These are phyloP conservation scores for Marronus borbonicus DNA, from an alignment of 2,888 invertebrate genomes.

Conservation along the genomic window DNA sequence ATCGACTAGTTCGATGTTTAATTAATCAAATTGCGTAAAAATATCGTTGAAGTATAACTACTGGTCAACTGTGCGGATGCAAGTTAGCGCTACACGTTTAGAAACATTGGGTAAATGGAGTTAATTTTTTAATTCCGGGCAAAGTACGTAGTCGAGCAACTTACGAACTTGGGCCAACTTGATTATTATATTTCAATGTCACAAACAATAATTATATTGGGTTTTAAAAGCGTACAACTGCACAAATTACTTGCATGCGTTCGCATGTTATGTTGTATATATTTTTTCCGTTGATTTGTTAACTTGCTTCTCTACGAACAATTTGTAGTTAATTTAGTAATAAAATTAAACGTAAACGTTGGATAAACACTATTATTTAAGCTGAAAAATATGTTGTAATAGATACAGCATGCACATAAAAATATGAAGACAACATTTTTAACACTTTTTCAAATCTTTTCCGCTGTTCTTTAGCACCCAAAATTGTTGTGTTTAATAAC, in stretches of 20 bases:
- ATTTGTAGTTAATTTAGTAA: no score
- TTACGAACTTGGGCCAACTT: neutral
- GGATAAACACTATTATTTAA: no score
- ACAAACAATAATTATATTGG: conserved; percentile 8
- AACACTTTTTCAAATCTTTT: no score
- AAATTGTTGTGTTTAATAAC: no score
- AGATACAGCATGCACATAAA: no score
- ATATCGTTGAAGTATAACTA: neutral
- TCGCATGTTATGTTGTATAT: neutral
- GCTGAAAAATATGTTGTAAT: no score
- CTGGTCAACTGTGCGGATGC: neutral
- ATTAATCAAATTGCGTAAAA: conserved; percentile 15
- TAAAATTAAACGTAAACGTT: no score
- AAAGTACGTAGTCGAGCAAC: neutral
- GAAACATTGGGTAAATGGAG: neutral
- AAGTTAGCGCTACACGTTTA: no score
- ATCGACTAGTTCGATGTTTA: neutral
- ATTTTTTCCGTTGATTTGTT: neutral
- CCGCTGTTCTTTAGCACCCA: no score
- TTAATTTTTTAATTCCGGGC: neutral
- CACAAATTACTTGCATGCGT: conserved; percentile 20
- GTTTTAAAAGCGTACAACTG: neutral
- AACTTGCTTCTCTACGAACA: neutral
- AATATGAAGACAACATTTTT: no score
- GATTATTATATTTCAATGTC: conserved; percentile 29